Conservation (phyloP, 2,797 vertebrate genomes). For the Squalus acanthias region DNA sequence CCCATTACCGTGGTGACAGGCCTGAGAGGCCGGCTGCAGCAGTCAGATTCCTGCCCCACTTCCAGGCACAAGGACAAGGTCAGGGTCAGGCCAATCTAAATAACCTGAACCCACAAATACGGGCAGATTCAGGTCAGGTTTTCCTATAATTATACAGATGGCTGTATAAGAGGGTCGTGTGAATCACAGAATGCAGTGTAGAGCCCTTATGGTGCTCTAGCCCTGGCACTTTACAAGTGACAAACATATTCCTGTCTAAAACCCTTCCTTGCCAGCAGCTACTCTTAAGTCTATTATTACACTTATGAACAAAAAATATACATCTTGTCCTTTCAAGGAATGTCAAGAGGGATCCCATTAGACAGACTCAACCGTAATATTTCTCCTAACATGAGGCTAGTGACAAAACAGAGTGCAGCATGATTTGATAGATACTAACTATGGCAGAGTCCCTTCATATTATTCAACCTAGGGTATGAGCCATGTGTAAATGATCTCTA, state of each 20-base stretch:
- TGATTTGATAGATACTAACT: slow-evolving; percentile 4
- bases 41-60: not conserved
- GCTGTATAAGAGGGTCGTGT: not conserved
- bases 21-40: not conserved
- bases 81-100: not conserved
- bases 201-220: too few species aligned
- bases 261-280: slow-evolving; percentile 6
- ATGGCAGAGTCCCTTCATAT: not conserved
- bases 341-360: not conserved
- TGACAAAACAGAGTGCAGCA: not conserved
- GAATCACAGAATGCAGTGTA: not conserved
- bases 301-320: not conserved
- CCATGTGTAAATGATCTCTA: slow-evolving; percentile 11
- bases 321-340: slow-evolving; percentile 22
- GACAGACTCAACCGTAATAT: not conserved
- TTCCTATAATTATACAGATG: not conserved
- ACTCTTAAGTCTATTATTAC: not conserved
- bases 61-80: not conserved
- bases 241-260: not conserved
- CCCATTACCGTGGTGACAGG: not conserved
- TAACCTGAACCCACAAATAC: not conserved
- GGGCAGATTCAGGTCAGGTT: not conserved
- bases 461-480: not conserved
- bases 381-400: not conserved
- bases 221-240: not conserved